Conservation (phyloP, 2,888 invertebrate species). For the Blastobasis lacticolella region DNA sequence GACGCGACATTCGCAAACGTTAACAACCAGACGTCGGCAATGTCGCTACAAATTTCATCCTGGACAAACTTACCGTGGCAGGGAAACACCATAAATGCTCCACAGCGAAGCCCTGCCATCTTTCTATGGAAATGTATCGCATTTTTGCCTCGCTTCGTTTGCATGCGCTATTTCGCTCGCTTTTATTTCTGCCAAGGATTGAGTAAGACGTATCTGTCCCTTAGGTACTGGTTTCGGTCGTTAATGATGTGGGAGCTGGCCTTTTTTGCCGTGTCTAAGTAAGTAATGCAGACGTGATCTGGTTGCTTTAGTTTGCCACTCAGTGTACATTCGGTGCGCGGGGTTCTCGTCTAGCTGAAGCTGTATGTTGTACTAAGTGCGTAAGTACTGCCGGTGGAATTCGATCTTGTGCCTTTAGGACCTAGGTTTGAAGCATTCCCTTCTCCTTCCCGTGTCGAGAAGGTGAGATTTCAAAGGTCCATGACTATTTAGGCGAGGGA, state of each 20-base stretch:
- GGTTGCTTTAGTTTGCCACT: conserved; percentile 33
- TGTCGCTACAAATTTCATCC: no score
- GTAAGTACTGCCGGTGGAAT: no score
- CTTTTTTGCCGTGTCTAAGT: conserved; percentile 61
- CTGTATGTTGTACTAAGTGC: no score
- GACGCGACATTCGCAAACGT: no score
- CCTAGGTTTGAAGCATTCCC: no score
- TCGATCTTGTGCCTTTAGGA: no score
- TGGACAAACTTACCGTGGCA: no score
- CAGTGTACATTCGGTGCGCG: conserved; percentile 14
- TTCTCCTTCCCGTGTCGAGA: no score
- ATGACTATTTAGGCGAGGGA: no score
- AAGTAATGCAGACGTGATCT: conserved; percentile 52
- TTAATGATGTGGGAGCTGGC: conserved; percentile 56
- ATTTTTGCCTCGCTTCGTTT: conserved; percentile 58
- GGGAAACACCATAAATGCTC: background rate
- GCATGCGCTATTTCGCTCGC: conserved; percentile 66
- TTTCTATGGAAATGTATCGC: conserved; percentile 56
- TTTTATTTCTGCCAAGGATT: conserved; percentile 50
- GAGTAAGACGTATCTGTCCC: conserved; percentile 64
- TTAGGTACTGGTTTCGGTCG: conserved; percentile 40
- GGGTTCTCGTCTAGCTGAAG: no score
- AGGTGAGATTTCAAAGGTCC: no score
- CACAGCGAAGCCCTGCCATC: conserved; percentile 30
- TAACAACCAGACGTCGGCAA: no score